phyloP scores from a whole-genome alignment of 2,888 invertebrate species.

The Heliconius hortense region DNA sequence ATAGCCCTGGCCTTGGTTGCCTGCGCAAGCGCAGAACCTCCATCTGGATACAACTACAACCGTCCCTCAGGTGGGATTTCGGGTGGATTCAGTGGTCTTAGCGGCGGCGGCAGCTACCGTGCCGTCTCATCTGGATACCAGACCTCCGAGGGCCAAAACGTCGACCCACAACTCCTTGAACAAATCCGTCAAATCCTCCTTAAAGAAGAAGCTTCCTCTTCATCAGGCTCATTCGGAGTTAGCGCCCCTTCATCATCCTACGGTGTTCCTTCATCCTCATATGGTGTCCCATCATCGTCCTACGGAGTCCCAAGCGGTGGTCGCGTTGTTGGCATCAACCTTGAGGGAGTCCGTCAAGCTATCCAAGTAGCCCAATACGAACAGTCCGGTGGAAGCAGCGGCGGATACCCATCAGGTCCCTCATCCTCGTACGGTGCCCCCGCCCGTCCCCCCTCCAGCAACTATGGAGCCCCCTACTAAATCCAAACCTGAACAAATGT shows the following conservation, averaged over 20 bases:
- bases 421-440: constrained; percentile 83
- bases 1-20: constrained; percentile 91
- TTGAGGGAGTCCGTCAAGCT: constrained; percentile 92
- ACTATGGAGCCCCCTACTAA: constrained; percentile 87
- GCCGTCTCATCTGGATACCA: constrained; percentile 90
- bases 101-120: constrained; percentile 86
- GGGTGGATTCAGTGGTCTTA: constrained; percentile 65
- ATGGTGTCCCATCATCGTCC: constrained; percentile 83
- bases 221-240: constrained; percentile 79
- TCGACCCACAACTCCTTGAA: constrained; percentile 90
- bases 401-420: constrained; percentile 77
- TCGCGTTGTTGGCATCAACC: constrained; percentile 91
- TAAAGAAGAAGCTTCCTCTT: constrained; percentile 88
- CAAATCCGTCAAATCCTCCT: constrained; percentile 92
- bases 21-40: constrained; percentile 88
- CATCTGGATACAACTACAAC: constrained; percentile 88
- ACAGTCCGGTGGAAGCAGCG: constrained; percentile 77
- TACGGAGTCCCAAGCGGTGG: constrained; percentile 85
- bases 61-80: constrained; percentile 83
- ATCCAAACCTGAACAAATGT: constrained; percentile 45
- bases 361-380: constrained; percentile 94
- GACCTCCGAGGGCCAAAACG: constrained; percentile 91
- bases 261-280: constrained; percentile 85
- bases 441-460: constrained; percentile 83
- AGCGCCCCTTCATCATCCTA: constrained; percentile 83